Evolutionary conservation across 2,113 vertebrate genomes (phyloP).

Genomic region (Arizona elegans): DNA sequence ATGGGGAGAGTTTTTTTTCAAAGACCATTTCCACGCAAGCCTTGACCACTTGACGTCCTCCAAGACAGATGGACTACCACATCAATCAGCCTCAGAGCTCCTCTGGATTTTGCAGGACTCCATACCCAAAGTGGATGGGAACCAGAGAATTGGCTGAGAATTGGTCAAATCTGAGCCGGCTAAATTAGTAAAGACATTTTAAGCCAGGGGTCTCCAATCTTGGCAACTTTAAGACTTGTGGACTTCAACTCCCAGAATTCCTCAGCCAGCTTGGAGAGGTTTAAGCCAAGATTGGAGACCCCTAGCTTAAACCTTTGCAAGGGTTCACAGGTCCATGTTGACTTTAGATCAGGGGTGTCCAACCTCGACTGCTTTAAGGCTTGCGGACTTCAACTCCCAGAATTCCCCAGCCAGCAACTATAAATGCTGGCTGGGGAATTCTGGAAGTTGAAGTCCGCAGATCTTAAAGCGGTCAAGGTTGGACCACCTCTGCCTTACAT

Average conservation of each 20-base stretch:
- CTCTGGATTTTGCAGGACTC: not conserved
- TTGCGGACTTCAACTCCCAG: no score
- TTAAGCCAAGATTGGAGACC: no score
- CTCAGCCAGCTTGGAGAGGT: no score
- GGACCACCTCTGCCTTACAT: no score
- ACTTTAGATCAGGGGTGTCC: not conserved
- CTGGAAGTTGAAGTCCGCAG: no score
- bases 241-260: no score
- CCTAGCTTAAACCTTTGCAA: not conserved
- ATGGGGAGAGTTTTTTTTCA: fast-evolving
- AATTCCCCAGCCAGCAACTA: no score
- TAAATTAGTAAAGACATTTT: not conserved
- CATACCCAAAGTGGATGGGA: not conserved
- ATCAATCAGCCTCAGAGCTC: not conserved
- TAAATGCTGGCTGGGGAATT: no score
- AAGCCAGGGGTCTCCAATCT: not conserved
- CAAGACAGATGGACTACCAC: not conserved
- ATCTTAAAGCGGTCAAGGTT: no score
- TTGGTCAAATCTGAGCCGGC: not conserved
- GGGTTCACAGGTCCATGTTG: not conserved
- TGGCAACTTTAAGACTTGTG: no score
- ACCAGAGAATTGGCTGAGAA: not conserved
- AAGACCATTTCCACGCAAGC: not conserved
- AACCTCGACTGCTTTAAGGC: not conserved
- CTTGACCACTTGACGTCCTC: not conserved